Base-by-base conservation (phyloP, 1,140 invertebrate genomes). In the Elymnias hypermnestra region DNA sequence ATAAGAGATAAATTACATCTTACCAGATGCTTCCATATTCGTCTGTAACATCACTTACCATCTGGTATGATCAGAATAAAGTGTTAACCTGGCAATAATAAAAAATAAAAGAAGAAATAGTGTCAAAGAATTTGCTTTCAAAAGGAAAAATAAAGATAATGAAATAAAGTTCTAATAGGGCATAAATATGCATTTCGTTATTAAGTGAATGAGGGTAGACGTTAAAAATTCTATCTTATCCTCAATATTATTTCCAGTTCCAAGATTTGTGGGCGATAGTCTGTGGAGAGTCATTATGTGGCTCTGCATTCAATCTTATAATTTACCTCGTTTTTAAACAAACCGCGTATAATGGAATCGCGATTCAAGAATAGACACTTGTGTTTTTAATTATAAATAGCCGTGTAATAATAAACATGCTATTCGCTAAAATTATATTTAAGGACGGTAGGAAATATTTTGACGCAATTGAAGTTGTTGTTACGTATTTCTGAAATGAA, bases 251-350 rank as follows among this genome's bases (percentile, higher is more conserved):
- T 48, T 56, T 53, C 59, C 43, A 25, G 47, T 43, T 46, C 53
- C 59, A 75, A 77, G 65, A 73, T 77, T 77, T 78, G 69, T 73
- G 44, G 57, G 62, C 61, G 66, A 71, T 76, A 74, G 61, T 63
- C 53, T 38, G 51, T 57, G 58, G 53, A 74, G 73, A 62, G 63
- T 77, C 71, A 68, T 78, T 77, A 82, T 78, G 70, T 46, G 52
- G 33, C 29, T 52, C 52, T 42, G 54, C 67, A 67, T 81, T 75
- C 65, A 77, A 69, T 70, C 58, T 64, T 66, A 62, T 55, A 75
- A 72, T 75, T 76, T 71, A 71, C 56, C 57, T 62, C 63, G 55
- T 72, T 72, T 63, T 64, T 63, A 64, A 66, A 72, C 60, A 69
- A 67, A 71, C 61, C 57, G 54, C 13, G 47, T 41, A 57, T 59